These are phyloP conservation scores for Chelidonichthys spinosus DNA, from an alignment of 2,797 vertebrate species.

Conservation along the genomic window DNA sequence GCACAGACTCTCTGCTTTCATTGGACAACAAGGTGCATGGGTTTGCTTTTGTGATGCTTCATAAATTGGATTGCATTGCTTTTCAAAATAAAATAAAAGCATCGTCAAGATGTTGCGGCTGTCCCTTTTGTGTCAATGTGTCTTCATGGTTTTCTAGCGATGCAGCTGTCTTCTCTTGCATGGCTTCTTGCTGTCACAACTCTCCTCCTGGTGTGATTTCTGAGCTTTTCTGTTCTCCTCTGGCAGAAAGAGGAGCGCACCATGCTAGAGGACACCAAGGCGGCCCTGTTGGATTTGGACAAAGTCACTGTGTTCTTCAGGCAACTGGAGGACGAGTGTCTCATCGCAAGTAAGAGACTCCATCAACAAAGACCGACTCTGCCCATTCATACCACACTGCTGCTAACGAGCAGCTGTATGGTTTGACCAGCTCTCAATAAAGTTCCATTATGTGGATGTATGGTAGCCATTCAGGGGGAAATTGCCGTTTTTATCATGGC, in stretches of 20 bases:
- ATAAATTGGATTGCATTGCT: not conserved
- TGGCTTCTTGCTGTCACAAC: not conserved
- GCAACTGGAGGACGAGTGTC: slow-evolving; percentile 92
- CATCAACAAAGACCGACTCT: slow-evolving; percentile 56
- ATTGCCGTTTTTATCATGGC: slow-evolving; percentile 46
- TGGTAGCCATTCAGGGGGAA: slow-evolving; percentile 44
- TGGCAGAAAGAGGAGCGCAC: slow-evolving; percentile 91
- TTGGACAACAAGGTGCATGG: not conserved
- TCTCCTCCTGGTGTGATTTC: slow-evolving; percentile 22
- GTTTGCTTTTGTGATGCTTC: not conserved
- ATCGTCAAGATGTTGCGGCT: not conserved
- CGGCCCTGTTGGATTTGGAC: slow-evolving; percentile 93
- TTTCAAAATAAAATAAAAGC: not conserved
- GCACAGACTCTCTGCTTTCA: slow-evolving; percentile 45
- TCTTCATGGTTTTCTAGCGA: not conserved
- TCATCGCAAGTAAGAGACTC: slow-evolving; percentile 92
- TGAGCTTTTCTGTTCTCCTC: slow-evolving; percentile 40
- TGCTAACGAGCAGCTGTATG: slow-evolving; percentile 71
- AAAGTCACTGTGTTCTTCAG: slow-evolving; percentile 96
- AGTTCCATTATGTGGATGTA: slow-evolving; percentile 57
- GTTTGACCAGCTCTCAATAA: slow-evolving; percentile 56
- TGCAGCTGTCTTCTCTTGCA: slow-evolving; percentile 32
- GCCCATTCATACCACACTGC: slow-evolving; percentile 49
- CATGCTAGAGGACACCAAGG: slow-evolving; percentile 96
- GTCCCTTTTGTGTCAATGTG: not conserved